These are phyloP conservation scores for Vultur gryphus DNA, from an alignment of 2,797 vertebrate genomes.

Conservation along the genomic window DNA sequence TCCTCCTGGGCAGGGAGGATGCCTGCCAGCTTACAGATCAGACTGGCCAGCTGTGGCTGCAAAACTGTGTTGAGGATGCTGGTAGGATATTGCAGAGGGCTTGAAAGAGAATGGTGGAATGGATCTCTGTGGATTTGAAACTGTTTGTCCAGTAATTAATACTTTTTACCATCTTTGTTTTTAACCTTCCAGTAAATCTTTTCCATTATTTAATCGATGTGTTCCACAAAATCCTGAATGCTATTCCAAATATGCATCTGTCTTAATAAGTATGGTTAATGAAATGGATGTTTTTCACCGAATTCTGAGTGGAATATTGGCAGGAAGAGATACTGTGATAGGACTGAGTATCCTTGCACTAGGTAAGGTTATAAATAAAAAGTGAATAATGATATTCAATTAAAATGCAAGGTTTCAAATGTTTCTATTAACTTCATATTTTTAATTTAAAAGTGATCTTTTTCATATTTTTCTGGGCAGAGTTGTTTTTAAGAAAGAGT, in stretches of 20 bases:
- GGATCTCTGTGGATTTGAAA: background rate
- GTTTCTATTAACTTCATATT: background rate
- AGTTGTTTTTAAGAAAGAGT: background rate
- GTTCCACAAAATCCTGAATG: slow-evolving; percentile 76
- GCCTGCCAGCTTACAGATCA: background rate
- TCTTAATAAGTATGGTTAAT: slow-evolving; percentile 70
- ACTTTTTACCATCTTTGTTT: background rate
- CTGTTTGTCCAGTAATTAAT: background rate
- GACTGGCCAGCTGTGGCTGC: background rate
- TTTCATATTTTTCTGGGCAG: background rate
- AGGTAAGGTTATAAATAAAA: slow-evolving; percentile 63
- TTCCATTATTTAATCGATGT: slow-evolving; percentile 77
- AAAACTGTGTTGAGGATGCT: background rate
- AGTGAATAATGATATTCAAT: background rate
- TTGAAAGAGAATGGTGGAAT: background rate
- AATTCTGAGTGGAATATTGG: slow-evolving; percentile 75
- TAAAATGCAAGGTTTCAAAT: background rate
- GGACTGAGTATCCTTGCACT: slow-evolving; percentile 74
- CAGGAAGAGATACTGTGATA: slow-evolving; percentile 72
- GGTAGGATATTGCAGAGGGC: background rate
- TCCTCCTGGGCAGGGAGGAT: background rate
- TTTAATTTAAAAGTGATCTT: background rate
- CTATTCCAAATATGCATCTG: slow-evolving; percentile 72
- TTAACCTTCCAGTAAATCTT: slow-evolving; percentile 71
- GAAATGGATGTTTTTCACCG: slow-evolving; percentile 72